Evolutionary conservation across 1,140 invertebrate species (phyloP), one percentile per base, ranked within the genome.

Genomic region (Drosophila pseudoananassae): DNA sequence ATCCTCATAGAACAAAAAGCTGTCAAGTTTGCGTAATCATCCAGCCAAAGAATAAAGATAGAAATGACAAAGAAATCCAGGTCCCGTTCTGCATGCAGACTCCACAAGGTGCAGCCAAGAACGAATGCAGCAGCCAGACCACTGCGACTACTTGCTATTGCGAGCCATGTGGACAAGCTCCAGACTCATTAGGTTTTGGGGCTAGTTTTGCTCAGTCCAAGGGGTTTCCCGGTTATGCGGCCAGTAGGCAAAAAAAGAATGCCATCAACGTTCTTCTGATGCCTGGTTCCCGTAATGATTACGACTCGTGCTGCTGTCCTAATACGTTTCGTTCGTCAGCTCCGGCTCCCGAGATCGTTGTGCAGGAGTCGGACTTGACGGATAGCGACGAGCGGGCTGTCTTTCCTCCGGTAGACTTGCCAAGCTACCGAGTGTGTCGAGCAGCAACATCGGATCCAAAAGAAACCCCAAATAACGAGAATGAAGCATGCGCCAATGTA

Each of bases 251-350:
- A 36, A 45, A 23, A 5, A 45, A 8, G 8, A 65, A 75, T 29
- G 46, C 65, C 0, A 46, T 85, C 2, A 85, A 78, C 36, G 82
- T 85, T 6, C 55, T 85, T 4, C 58, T 85, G 3, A 75, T 85
- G 82, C 51, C 57, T 6, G 47, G 40, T 15, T 27, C 51, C 8
- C 38, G 53, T 31, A 25, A 43, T 4, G 38, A 43, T 20, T 43
- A 23, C 6, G 59, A 36, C 8, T n/a, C 20, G 0, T 71, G 47
- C 14, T 33, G 25, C 27, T 66, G 38, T n/a, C 49, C 54, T 1
- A 12, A 27, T 10, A 46, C 27, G 12, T 56, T 36, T 7, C 46
- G 33, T 12, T 40, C 46, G 1, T 47, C 49, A 4, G 29, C 45
- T 3, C 17, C 57, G 23, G 46, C 38, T 10, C 50, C 64, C 0